Base-by-base conservation (phyloP, 2,797 vertebrate genomes). In the Lates japonicus region DNA sequence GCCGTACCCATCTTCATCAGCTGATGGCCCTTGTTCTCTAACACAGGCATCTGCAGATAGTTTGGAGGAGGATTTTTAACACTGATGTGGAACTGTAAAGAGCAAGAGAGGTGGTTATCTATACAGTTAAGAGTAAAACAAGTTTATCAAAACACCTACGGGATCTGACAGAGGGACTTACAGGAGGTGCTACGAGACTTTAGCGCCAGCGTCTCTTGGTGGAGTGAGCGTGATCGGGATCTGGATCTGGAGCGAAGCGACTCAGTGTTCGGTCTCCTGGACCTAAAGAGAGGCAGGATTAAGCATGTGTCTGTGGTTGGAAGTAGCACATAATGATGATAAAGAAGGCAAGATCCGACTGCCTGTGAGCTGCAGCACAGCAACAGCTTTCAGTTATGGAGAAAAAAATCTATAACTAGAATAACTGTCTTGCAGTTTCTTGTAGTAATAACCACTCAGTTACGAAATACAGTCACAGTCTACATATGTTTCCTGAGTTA, bases 1-100 rank as follows among this genome's bases (percentile, higher is more conserved):
- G 8, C 33, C 92, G 83, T 93, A 99, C 98, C 98, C 98, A 99
- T 99, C 92, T 99, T 99, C 93, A 99, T 98, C 95, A 99, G 97
- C 91, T 99, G 98, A 86, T 99, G 98, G 22, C 98, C 98, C 90
- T 98, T 99, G 86, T 99, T 99, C 89, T 99, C 98, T 3, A 99
- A 95, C 78, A n/a, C 97, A 94, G 0, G 90, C 90, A 58, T 98
- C 98, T 6, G 89, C 70, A 57, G 95, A 46, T 19, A 92, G 82
- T 83, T 96, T 95, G 22, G 96, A 93, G 97, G 90, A 35, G 93
- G 91, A 17, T 95, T 92, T 96, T 97, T 95, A 74, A 90, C 74
- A 8, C 81, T 44, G 92, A 83, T 1, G 93, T 93, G 69, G 97
- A 84, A 54, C 95, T 96, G 78, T 2, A 41, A 33, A 51, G 25